Conservation (phyloP, 2,888 invertebrate species). For the Harpalus rubripes region DNA sequence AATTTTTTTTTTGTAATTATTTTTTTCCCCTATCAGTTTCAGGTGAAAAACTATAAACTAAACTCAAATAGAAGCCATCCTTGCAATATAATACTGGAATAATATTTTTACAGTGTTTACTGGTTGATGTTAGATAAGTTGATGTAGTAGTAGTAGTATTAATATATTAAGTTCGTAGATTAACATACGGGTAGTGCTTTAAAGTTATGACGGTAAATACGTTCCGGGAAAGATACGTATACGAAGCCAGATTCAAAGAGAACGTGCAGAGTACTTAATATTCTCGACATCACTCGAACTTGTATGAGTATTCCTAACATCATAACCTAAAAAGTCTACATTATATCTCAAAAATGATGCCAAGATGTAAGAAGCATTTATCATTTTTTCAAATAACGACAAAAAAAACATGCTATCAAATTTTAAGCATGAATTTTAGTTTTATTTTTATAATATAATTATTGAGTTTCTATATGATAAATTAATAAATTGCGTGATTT, state of each 20-base stretch:
- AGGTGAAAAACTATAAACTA: neutral
- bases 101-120: neutral
- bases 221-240: neutral
- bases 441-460: neutral
- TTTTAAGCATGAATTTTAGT: neutral
- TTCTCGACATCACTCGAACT: neutral
- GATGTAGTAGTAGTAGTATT: no score
- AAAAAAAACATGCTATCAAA: neutral
- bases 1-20: no score
- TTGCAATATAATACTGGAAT: neutral
- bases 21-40: neutral
- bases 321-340: neutral
- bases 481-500: neutral
- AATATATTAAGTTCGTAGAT: neutral
- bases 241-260: slow-evolving; percentile 1
- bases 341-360: neutral
- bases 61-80: neutral
- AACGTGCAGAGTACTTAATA: neutral
- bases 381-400: neutral
- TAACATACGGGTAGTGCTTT: neutral
- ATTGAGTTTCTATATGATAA: neutral
- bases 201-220: neutral
- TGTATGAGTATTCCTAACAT: neutral
- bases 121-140: neutral
- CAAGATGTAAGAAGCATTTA: neutral